Percentiles rank a stretch among this genome's conserved stretches.
Evolutionary conservation across 2,888 invertebrate genomes (phyloP).

Genomic region (Caradrina clavipalpis): DNA sequence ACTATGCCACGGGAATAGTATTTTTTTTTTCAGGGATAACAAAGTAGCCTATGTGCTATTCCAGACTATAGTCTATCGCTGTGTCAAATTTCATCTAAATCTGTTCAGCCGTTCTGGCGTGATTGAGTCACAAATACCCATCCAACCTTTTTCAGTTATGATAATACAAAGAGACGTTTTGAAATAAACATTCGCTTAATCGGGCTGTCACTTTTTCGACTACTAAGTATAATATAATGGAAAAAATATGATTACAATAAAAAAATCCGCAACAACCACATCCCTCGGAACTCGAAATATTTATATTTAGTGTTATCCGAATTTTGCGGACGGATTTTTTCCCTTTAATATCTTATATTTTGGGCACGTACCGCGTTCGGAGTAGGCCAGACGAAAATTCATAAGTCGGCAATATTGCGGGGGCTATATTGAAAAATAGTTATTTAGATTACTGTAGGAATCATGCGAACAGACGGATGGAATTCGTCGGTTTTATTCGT

Average conservation of each 20-base stretch:
- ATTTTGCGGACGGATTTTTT: conserved; percentile 66
- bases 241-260: conserved; percentile 12
- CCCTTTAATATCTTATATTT: conserved; percentile 78
- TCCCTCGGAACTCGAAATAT: conserved; percentile 70
- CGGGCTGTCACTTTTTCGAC: background rate
- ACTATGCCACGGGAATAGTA: too few relatives aligned
- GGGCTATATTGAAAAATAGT: conserved; percentile 88
- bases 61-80: too few relatives aligned
- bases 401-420: conserved; percentile 80
- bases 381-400: conserved; percentile 83
- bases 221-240: too few relatives aligned
- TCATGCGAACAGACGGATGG: conserved; percentile 66
- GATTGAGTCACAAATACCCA: too few relatives aligned
- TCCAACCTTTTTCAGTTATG: too few relatives aligned
- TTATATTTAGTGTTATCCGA: conserved; percentile 74
- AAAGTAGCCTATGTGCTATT: too few relatives aligned
- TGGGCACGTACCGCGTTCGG: conserved; percentile 77
- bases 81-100: too few relatives aligned
- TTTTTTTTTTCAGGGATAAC: too few relatives aligned
- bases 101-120: too few relatives aligned
- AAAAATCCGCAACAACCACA: conserved; percentile 41
- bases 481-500: conserved; percentile 59
- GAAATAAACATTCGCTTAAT: background rate
- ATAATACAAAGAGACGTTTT: background rate
- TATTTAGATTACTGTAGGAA: conserved; percentile 80